Evolutionary conservation across 2,113 vertebrate species (phyloP).

Genomic region (Elgaria multicarinata): DNA sequence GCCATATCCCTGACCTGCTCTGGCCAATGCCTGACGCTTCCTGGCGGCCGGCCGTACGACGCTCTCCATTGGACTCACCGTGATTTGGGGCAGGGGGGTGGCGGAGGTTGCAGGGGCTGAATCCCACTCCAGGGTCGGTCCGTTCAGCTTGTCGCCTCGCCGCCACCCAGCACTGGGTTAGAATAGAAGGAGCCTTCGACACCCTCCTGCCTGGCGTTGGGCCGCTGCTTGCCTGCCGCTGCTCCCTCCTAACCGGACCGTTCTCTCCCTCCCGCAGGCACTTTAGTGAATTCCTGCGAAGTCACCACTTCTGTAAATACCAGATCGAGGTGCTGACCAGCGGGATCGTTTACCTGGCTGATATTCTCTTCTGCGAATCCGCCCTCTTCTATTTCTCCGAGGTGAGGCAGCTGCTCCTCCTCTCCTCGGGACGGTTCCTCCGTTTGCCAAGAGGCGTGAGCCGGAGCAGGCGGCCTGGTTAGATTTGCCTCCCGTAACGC

Average conservation of each 20-base stretch:
- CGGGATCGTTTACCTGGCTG: conserved; percentile 96
- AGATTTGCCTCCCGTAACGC: neutral
- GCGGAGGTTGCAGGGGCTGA: neutral
- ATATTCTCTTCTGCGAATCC: conserved; percentile 98
- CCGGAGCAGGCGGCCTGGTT: neutral
- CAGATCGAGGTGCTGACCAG: conserved; percentile 99
- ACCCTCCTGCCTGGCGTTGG: too few species aligned
- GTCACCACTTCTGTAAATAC: conserved; percentile 99
- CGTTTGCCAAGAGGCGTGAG: neutral
- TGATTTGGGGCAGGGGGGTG: neutral
- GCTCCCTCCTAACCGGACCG: accelerated
- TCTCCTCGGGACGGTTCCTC: neutral
- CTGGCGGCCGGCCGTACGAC: neutral
- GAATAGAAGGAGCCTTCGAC: neutral
- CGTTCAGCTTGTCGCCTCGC: neutral
- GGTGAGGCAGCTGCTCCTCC: conserved; percentile 79
- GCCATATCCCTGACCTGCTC: neutral
- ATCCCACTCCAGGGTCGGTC: neutral
- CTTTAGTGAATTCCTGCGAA: conserved; percentile 96
- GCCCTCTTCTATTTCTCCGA: conserved; percentile 99
- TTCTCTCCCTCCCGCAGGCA: conserved; percentile 82
- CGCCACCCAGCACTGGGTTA: too few species aligned
- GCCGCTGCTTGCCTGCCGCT: accelerated
- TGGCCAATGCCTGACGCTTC: neutral
- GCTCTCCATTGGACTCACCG: neutral